Conservation (phyloP, 2,888 invertebrate species). For the Caenorhabditis sp. region DNA sequence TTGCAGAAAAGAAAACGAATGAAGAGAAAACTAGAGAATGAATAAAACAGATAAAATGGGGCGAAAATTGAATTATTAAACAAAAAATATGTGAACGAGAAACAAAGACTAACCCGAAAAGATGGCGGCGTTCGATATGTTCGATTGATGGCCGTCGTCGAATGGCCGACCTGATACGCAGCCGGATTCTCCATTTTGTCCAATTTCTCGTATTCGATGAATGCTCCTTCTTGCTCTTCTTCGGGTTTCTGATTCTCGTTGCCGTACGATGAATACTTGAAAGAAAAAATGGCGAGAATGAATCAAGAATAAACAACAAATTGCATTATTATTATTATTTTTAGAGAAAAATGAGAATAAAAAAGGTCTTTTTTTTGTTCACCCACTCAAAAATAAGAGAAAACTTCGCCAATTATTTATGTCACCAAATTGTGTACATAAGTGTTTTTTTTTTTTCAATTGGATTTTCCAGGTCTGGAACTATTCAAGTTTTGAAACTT, state of each 20-base stretch:
- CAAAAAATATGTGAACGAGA: too few species aligned
- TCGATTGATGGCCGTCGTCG: constrained; percentile 34
- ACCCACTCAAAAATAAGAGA: neutral
- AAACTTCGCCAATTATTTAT: neutral
- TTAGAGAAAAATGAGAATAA: too few species aligned
- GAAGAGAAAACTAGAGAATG: neutral
- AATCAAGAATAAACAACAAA: neutral
- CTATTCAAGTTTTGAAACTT: too few species aligned
- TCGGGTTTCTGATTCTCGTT: constrained; percentile 41
- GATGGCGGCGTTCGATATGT: constrained; percentile 8
- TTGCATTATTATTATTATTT: too few species aligned
- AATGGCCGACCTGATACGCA: constrained; percentile 18
- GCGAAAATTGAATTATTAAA: neutral
- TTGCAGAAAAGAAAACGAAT: neutral
- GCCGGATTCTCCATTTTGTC: constrained; percentile 43
- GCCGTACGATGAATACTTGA: constrained; percentile 52
- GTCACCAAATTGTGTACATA: too few species aligned
- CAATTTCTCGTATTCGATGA: constrained; percentile 59
- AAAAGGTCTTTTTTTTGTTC: neutral
- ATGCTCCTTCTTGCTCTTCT: constrained; percentile 54
- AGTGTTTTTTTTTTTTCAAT: too few species aligned
- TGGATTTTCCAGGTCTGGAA: too few species aligned
- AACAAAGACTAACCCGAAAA: neutral
- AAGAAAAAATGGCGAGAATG: constrained; percentile 2
- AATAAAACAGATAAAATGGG: neutral